Evolutionary conservation across 2,113 vertebrate genomes (phyloP), one percentile per base, ranked within the genome.

Genomic region (Sylvia atricapilla): DNA sequence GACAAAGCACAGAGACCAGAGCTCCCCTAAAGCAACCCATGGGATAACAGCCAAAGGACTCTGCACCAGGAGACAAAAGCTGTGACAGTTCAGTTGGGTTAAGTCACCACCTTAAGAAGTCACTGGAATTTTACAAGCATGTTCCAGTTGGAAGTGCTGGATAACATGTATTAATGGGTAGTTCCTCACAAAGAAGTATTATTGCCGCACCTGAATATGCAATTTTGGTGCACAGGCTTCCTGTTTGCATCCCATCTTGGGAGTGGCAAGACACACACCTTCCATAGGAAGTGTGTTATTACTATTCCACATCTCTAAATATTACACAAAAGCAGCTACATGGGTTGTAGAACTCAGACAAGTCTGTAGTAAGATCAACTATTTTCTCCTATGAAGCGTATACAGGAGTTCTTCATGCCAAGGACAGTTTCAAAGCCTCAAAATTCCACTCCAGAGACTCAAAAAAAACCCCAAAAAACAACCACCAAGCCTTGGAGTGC

Each of bases 111-210:
- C 64, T 93, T 49, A 49, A 81, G 79, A 83, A 56, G 50, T 35
- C 72, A 55, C 49, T 75, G 85, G 55, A 74, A 89, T 88, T 53
- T 85, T 81, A 84, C 28, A 44, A 30, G 37, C 49, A 52, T 4
- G 0, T 79, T 79, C 22, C 66, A 28, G 22, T 6, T 20, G 66
- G 60, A 58, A 74, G 67, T 68, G 63, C 87, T 76, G 70, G 56
- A 49, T 83, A 82, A 44, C 3, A 19, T 0, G 0, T 28, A 63
- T 55, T 19, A 55, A 52, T 16, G 41, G 7, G 30, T 31, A 30
- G 27, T 15, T 52, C 43, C 80, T 64, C 74, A 75, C 47, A 88
- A 50, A 78, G 18, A 35, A 35, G 30, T 68, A 16, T 39, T 73
- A 18, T 4, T 62, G 33, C 25, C 30, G 53, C 4, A 1, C 76